These are phyloP conservation scores for Bathynomus jamesi DNA, from an alignment of 1,140 invertebrate species.

Conservation along the genomic window DNA sequence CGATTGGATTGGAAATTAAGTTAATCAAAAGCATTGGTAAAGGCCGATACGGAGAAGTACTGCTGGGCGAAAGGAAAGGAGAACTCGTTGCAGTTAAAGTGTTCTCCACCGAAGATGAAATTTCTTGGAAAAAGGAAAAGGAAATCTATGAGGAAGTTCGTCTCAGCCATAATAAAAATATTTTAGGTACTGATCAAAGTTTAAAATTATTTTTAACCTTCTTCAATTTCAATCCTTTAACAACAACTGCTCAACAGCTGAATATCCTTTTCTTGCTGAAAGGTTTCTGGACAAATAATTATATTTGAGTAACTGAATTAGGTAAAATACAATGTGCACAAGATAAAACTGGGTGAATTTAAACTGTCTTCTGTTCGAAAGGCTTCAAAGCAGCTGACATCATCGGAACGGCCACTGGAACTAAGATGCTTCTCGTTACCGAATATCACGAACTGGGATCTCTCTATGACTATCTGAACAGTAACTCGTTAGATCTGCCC, in stretches of 20 bases:
- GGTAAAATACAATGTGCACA: no score
- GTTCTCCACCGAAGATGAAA: slow-evolving; percentile 85
- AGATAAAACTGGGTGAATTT: neutral
- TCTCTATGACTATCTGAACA: slow-evolving; percentile 69
- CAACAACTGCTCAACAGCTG: no score
- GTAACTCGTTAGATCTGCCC: slow-evolving; percentile 53
- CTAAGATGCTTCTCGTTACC: slow-evolving; percentile 74
- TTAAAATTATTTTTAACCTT: no score
- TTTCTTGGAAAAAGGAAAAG: slow-evolving; percentile 89
- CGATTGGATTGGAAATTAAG: slow-evolving; percentile 85
- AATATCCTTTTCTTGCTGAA: no score
- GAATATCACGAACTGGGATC: slow-evolving; percentile 88
- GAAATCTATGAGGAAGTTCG: slow-evolving; percentile 91
- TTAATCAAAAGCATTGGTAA: slow-evolving; percentile 79
- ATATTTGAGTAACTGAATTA: no score
- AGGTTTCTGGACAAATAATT: no score
- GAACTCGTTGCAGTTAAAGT: slow-evolving; percentile 94
- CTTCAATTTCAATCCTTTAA: no score
- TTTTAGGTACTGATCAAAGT: no score
- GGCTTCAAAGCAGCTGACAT: slow-evolving; percentile 12
- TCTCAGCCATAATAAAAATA: slow-evolving; percentile 86
- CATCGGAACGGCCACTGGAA: slow-evolving; percentile 43
- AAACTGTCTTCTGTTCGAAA: neutral
- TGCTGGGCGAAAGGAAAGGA: slow-evolving; percentile 82
- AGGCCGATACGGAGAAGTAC: slow-evolving; percentile 84